These are phyloP conservation scores for Chelmon rostratus DNA, from an alignment of 2,797 vertebrate species.

Conservation along the genomic window DNA sequence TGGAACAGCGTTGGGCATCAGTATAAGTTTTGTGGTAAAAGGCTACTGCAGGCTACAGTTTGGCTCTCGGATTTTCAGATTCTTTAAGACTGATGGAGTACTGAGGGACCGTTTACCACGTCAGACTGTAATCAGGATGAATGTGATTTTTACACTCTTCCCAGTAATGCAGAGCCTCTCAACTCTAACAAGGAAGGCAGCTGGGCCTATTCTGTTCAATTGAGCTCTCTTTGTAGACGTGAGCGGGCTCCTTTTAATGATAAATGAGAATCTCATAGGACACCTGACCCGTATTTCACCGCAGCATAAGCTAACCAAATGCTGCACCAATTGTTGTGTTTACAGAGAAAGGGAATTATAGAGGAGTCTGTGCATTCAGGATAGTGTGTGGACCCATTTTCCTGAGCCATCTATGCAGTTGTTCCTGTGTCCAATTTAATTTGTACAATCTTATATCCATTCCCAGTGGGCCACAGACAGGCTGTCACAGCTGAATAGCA, in stretches of 20 bases:
- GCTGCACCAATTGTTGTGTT: constrained; percentile 26
- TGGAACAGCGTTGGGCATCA: no score
- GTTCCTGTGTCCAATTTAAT: constrained; percentile 70
- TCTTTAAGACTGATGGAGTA: background rate
- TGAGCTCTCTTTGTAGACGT: constrained; percentile 35
- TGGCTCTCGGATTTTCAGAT: no score
- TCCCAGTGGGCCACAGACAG: constrained; percentile 47
- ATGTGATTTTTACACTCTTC: constrained; percentile 55
- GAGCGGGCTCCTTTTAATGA: constrained; percentile 32
- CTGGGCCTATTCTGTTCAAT: constrained; percentile 31
- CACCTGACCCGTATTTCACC: constrained; percentile 29
- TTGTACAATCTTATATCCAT: constrained; percentile 58
- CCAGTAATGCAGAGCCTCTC: constrained; percentile 49
- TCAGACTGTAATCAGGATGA: constrained; percentile 45
- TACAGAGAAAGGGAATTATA: constrained; percentile 35
- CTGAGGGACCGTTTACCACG: constrained; percentile 24
- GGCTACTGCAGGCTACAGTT: no score
- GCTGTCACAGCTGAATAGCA: constrained; percentile 69
- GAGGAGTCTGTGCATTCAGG: constrained; percentile 35
- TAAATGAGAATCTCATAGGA: constrained; percentile 20
- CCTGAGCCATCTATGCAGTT: constrained; percentile 42
- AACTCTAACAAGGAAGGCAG: constrained; percentile 37
- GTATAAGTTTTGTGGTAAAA: no score
- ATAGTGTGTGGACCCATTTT: constrained; percentile 36
- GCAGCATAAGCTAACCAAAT: constrained; percentile 20